phyloP scores from a whole-genome alignment of 2,113 vertebrate genomes.

The Cephalopholis sonnerati region DNA sequence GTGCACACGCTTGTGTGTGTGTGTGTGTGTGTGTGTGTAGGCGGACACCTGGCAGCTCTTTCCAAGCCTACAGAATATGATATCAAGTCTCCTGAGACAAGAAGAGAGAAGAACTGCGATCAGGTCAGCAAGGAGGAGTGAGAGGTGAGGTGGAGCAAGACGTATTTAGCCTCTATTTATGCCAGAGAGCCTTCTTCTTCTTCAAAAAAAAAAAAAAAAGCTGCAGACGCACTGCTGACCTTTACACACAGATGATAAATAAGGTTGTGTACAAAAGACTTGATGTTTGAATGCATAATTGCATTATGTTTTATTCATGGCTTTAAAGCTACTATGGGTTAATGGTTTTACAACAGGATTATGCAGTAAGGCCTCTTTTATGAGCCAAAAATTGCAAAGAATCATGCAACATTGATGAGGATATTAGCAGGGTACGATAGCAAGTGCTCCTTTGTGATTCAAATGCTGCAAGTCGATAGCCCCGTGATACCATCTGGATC shows the following conservation, averaged over 20 bases:
- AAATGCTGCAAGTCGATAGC: not conserved
- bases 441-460: conserved; percentile 15
- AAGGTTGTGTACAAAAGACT: conserved; percentile 45
- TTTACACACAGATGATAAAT: conserved; percentile 52
- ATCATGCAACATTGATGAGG: conserved; percentile 59
- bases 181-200: conserved; percentile 19
- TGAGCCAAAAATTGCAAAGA: conserved; percentile 47
- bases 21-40: conserved; percentile 14
- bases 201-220: conserved; percentile 41
- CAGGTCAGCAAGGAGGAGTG: conserved; percentile 2
- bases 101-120: conserved; percentile 32
- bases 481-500: conserved; percentile 7
- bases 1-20: not conserved
- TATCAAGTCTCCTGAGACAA: conserved; percentile 45
- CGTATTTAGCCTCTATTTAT: conserved; percentile 31
- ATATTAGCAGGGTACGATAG: conserved; percentile 29
- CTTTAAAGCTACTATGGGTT: conserved; percentile 28
- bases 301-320: conserved; percentile 66
- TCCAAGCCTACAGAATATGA: conserved; percentile 35
- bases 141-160: conserved; percentile 23
- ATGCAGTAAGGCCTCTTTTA: conserved; percentile 42
- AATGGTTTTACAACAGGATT: conserved; percentile 52
- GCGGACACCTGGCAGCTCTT: conserved; percentile 43
- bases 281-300: conserved; percentile 54
- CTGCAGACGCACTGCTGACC: conserved; percentile 43